Evolutionary conservation across 2,113 vertebrate genomes (phyloP).

Genomic region (Centropus bengalensis): DNA sequence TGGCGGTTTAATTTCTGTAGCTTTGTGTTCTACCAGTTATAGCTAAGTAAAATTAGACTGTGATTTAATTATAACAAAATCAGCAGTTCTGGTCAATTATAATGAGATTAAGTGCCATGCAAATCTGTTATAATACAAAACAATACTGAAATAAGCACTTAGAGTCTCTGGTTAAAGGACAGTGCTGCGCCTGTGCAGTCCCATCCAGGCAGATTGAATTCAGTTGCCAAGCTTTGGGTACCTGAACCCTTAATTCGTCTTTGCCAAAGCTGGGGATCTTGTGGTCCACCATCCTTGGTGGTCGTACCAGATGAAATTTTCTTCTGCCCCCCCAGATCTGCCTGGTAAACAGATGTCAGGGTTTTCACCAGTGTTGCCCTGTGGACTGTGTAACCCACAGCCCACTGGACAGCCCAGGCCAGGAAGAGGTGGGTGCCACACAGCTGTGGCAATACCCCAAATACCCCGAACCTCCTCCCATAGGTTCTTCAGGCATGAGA

Average conservation of each 20-base stretch:
- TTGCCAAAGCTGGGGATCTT: neutral
- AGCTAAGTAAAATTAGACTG: constrained; percentile 17
- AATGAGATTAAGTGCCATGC: neutral
- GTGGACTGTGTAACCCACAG: neutral
- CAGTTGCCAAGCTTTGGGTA: neutral
- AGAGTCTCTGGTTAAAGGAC: neutral
- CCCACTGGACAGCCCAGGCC: neutral
- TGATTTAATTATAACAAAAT: neutral
- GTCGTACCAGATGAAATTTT: neutral
- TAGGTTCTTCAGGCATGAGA: neutral
- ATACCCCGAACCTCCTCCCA: neutral
- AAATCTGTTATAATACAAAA: neutral
- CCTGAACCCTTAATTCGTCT: neutral
- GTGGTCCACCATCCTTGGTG: neutral
- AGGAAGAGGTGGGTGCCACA: neutral
- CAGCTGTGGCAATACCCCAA: accelerated
- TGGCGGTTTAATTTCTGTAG: neutral
- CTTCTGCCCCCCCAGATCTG: neutral
- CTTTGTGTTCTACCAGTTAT: neutral
- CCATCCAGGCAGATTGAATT: neutral
- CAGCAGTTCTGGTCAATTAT: constrained; percentile 13
- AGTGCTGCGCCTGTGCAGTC: neutral
- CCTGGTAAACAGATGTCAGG: neutral
- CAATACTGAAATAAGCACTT: neutral
- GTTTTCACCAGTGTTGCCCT: neutral